Evolutionary conservation across 2,888 invertebrate genomes (phyloP).

Genomic region (Abrostola tripartita): DNA sequence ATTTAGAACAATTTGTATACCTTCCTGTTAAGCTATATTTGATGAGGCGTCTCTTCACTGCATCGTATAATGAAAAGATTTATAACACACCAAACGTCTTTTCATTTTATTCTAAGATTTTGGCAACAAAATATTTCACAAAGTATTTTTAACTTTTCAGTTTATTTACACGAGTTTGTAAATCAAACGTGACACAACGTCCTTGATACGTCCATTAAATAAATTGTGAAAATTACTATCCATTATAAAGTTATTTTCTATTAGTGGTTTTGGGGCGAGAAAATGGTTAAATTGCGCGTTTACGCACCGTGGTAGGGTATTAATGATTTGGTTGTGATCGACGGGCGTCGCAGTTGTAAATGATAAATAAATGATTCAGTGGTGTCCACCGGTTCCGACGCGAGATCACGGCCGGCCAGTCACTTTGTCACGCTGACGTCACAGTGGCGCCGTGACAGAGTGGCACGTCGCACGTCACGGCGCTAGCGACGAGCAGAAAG

Average conservation of each 20-base stretch:
- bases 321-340: constrained; percentile 57
- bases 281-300: constrained; percentile 43
- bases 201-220: constrained; percentile 45
- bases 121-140: constrained; percentile 23
- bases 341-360: constrained; percentile 46
- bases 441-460: constrained; percentile 49
- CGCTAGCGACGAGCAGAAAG: constrained; percentile 41
- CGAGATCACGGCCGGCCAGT: constrained; percentile 25
- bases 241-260: constrained; percentile 51
- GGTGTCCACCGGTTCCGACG: constrained; percentile 29
- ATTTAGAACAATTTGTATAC: constrained; percentile 69
- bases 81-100: not conserved
- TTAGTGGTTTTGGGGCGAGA: constrained; percentile 44
- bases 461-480: constrained; percentile 50
- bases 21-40: constrained; percentile 47
- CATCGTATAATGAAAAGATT: not conserved
- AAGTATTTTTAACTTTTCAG: constrained; percentile 34
- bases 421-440: constrained; percentile 56
- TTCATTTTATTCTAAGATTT: constrained; percentile 14
- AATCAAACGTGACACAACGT: constrained; percentile 46
- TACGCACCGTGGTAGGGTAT: constrained; percentile 42
- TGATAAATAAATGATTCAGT: constrained; percentile 69
- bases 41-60: constrained; percentile 22
- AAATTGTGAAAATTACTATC: constrained; percentile 45
- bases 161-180: constrained; percentile 43